Evolutionary conservation across 2,797 vertebrate genomes (phyloP).

Genomic region (Steatocranus sp.): DNA sequence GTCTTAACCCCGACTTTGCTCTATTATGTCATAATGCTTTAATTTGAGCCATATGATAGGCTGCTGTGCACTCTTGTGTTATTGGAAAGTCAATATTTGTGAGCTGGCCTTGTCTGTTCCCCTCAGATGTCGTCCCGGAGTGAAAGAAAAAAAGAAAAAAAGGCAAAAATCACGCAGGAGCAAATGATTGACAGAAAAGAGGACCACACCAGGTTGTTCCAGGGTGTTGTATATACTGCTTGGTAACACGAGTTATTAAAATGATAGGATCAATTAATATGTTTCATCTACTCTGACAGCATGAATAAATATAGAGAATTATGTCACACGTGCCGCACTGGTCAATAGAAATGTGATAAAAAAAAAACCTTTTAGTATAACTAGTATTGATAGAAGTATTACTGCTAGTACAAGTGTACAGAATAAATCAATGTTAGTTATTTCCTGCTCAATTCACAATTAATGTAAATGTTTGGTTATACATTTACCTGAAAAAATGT

Average conservation of each 20-base stretch:
- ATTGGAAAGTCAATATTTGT: constrained; percentile 68
- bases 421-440: not conserved
- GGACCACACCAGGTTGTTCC: not conserved
- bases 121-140: constrained; percentile 20
- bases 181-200: constrained; percentile 24
- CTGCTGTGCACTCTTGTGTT: constrained; percentile 52
- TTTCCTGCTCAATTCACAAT: not conserved
- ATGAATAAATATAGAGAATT: not conserved
- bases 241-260: not conserved
- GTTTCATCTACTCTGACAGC: not conserved
- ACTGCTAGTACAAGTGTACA: not conserved
- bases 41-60: constrained; percentile 70
- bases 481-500: not conserved
- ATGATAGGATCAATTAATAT: not conserved
- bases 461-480: not conserved
- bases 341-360: not conserved
- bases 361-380: not conserved
- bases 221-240: not conserved
- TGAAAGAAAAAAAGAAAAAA: constrained; percentile 1
- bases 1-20: constrained; percentile 67
- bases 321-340: not conserved
- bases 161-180: not conserved
- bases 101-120: constrained; percentile 36
- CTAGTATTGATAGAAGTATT: not conserved
- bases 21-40: constrained; percentile 74